Base-by-base conservation (phyloP, 92 coral and sea anemone genomes). In the Zoanthus gigantus region DNA sequence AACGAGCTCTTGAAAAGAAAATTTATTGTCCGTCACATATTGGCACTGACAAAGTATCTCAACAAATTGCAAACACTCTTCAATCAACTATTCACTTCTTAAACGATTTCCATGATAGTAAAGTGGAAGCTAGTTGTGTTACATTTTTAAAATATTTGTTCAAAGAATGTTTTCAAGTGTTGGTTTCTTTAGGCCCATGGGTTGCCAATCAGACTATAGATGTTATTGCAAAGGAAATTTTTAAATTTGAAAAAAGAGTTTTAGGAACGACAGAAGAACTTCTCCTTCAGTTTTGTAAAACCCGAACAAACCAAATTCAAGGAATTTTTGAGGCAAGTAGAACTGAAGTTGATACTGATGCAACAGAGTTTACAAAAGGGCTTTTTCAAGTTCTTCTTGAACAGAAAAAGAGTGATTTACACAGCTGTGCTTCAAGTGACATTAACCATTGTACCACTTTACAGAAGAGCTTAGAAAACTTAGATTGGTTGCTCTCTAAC, bases 121-220 rank as follows among this genome's bases (percentile, higher is more conserved):
- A 92, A 42, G 74, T 65, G 12, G 74, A 84, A 18, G 50, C 17
- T 17, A 61, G 65, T 5, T 88, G 94, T 69, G 72, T 89, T 52
- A 74, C 4, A 31, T 86, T 86, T 54, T 46, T 90, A 30, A 83
- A 34, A 13, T 83, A 86, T 67, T 50, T 92, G 46, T 90, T 90
- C 31, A 71, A 37, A 48, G 92, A 83, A 66, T 81, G 94, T 74
- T 14, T 47, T 31, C 89, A 90, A 42, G 91, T 92, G n/a, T 89
- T 97, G 48, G 42, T 71, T 32, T 71, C 67, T 78, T 89, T 94
- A 61, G 99, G 99, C 53, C 37, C 89, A 7, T 65, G 86, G 88
- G 79, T 87, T 46, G 89, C 91, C 7, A n/a, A 83, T 29, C 77
- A 85, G 2, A 72, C 84, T 47, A 83, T 86, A 71, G 30, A 9